Base-by-base conservation (phyloP, 53 echinoderm and acorn worm species). In the Mesocentrotus franciscanus region DNA sequence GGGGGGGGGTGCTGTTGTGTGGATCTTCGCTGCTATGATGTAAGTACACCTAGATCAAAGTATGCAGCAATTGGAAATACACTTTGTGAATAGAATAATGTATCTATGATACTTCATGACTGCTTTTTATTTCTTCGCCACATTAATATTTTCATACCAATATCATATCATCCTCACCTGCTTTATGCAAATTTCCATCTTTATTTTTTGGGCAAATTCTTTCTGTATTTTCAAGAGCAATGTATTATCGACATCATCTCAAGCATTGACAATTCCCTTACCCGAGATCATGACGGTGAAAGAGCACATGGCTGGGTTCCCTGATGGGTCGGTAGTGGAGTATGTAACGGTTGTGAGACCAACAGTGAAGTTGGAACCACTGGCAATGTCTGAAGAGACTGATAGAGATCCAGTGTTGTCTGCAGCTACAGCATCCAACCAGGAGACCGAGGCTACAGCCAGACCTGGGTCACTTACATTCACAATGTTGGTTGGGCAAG, bases 221-320 rank as follows among this genome's bases (percentile, higher is more conserved):
- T 74, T 1, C 12, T 30, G 32, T 32, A 74, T 30, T 74, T 74
- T 30, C 29, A 29, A 30, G 13, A 74, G 74, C 29, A 29, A 29
- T 74, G 74, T 68, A 29, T 32, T 13, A 74, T 74, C 29, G 6
- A 20, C 68, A 68, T 74, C 30, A 62, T 62, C 62, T 62, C 14
- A 14, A 1, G 62, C 1, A 62, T 74, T 74, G 29, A 74, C 11
- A 30, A 74, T 30, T 30, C 12, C 74, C 74, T 74, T 74, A 96
- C 96, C 96, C 76, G 85, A 78, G 7, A 97, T 92, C n/a, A 81
- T 95, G 26, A 96, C 92, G 17, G 71, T 94, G 92, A 97, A 97
- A 3, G 94, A 79, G 56, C 96, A 96, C 8, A 39, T 11, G 24
- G 85, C 94, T 18, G 64, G 22, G 72, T 95, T 95, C 5, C 94